Conservation (phyloP, 2,797 vertebrate genomes). For the Parauchenoglanis ngamensis region DNA sequence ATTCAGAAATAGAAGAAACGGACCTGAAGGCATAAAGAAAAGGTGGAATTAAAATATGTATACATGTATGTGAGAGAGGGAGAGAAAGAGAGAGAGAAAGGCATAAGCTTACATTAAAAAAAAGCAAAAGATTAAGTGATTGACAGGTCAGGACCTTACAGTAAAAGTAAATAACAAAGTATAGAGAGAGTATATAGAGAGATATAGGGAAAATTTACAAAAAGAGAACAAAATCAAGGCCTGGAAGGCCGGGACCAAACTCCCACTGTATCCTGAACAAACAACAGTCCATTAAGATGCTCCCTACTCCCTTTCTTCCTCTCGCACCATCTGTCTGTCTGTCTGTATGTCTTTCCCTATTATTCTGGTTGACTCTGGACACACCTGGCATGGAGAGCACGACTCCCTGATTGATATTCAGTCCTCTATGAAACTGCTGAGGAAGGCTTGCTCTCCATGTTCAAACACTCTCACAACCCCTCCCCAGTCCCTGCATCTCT, state of each 20-base stretch:
- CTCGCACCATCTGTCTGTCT: conserved; percentile 12
- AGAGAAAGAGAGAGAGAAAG: not conserved
- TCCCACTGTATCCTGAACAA: conserved; percentile 39
- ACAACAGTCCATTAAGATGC: conserved; percentile 20
- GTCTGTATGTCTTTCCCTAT: conserved; percentile 5
- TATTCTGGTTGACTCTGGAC: conserved; percentile 30
- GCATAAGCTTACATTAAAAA: too few species aligned
- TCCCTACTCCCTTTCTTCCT: not conserved
- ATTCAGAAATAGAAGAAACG: not conserved
- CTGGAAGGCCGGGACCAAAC: conserved; percentile 31
- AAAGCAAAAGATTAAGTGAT: not conserved
- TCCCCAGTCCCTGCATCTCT: not conserved
- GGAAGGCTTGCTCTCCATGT: conserved; percentile 30
- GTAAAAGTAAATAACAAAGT: not conserved
- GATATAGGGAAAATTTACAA: conserved; percentile 5
- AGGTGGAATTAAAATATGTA: not conserved
- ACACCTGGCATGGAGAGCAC: conserved; percentile 33
- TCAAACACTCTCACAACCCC: conserved; percentile 18
- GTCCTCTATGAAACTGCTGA: conserved; percentile 17
- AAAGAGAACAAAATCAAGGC: conserved; percentile 26
- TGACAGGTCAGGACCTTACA: not conserved
- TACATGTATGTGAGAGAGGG: not conserved
- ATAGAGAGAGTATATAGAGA: not conserved
- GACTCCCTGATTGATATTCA: conserved; percentile 46
- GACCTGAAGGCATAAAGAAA: not conserved